Evolutionary conservation across 2,113 vertebrate species (phyloP).

Genomic region (Heterochromis multidens): DNA sequence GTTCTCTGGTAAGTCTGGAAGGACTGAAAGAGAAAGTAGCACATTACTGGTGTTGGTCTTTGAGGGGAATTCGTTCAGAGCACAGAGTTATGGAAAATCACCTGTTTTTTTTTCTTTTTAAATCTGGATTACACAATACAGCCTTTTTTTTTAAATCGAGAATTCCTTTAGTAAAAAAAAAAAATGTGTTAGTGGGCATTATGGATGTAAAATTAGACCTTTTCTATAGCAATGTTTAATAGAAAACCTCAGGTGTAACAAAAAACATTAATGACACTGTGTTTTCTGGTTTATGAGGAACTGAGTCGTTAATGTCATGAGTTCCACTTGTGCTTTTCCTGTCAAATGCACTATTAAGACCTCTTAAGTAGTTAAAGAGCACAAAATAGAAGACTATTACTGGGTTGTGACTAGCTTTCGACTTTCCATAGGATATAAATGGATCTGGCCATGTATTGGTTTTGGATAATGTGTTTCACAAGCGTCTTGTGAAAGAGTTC

Average conservation of each 20-base stretch:
- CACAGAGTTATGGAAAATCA: not conserved
- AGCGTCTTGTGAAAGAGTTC: not conserved
- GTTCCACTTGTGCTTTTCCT: not conserved
- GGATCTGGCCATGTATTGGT: not conserved
- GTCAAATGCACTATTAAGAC: not conserved
- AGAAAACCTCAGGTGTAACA: not conserved
- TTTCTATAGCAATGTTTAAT: not conserved
- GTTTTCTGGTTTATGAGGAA: not conserved
- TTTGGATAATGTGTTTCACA: constrained; percentile 8
- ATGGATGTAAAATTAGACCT: not conserved
- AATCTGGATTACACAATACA: not conserved
- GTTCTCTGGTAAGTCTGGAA: not conserved
- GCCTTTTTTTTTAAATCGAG: not conserved
- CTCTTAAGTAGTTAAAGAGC: not conserved
- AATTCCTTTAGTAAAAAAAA: not conserved
- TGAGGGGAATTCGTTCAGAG: not conserved
- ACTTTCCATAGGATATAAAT: not conserved
- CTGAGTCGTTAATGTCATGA: not conserved
- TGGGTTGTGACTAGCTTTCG: not conserved
- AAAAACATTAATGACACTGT: not conserved
- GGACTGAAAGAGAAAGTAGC: not conserved
- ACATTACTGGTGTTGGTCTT: not conserved
- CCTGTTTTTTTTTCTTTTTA: not conserved
- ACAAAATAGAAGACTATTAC: not conserved
- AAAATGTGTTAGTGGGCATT: not conserved